Base-by-base conservation (phyloP, 2,113 vertebrate species). In the Protobothrops flavoviridis region DNA sequence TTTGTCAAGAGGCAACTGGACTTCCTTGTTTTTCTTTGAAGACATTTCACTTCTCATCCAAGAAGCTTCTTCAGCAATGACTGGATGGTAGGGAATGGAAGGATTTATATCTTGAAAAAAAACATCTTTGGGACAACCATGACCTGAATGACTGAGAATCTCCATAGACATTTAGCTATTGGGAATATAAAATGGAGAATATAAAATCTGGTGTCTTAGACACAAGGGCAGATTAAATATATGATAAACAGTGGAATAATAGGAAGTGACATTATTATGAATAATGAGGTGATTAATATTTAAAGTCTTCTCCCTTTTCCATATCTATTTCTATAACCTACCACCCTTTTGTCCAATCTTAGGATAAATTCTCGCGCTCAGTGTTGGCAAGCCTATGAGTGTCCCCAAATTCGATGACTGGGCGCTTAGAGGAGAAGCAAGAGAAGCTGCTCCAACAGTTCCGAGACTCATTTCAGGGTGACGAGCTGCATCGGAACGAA, bases 361-460 rank as follows among this genome's bases (percentile, higher is more conserved):
- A 91, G 86, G 85, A 97, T 92, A 94, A 96, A 0, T 94, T 96
- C 20, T 97, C 96, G 1, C 96, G 95, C 2, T 96, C 96, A n/a
- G 53, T 97, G 43, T 93, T 97, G 4, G 93, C 95, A 24, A 95
- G 96, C 95, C 92, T 97, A 91, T 94, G 39, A 24, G 85, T 93
- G 45, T 23, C 10, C 21, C 90, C 85, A n/a, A n/a, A 55, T 50
- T 93, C 93, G 85, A 96, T 94, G 92, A 69, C 81, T 5, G 53
- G 20, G 57, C 61, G 57, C 9, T 2, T 93, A 29, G 11, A 45
- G 24, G 11, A 92, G 0, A 17, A 74, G 93, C 91, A 45, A 57
- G 8, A 26, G 6, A 74, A 90, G 50, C 74, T 90, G 29, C 26
- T 29, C 17, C 15, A 50, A 9, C 8, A 12, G 50, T 91, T 61